phyloP scores from a whole-genome alignment of 2,113 vertebrate genomes.

The Riparia riparia region DNA sequence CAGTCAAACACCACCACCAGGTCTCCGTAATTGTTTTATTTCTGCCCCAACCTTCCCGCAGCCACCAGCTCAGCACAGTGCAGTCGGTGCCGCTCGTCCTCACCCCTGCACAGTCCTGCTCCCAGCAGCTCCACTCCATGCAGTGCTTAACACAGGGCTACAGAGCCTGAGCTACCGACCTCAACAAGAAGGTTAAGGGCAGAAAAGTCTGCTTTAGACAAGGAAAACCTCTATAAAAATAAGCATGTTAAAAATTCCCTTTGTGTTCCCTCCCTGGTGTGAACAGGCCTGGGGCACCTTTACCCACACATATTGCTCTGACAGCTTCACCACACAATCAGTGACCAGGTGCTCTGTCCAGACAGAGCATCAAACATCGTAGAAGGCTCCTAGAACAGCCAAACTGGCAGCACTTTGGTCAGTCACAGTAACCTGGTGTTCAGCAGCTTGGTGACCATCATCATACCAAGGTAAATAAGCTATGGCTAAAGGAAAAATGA shows the following conservation, averaged over 20 bases:
- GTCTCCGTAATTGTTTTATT: background rate
- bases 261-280: background rate
- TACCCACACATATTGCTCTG: background rate
- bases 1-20: background rate
- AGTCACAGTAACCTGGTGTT: constrained; percentile 23
- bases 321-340: background rate
- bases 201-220: background rate
- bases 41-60: background rate
- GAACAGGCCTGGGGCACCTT: background rate
- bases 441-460: background rate
- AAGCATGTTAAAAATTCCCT: constrained; percentile 36
- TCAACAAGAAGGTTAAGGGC: background rate
- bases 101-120: background rate
- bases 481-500: background rate
- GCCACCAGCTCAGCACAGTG: background rate
- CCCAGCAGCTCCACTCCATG: background rate
- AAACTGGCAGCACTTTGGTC: constrained; percentile 43
- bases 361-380: background rate
- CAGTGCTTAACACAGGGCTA: background rate
- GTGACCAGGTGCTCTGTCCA: background rate
- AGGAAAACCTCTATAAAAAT: constrained; percentile 11
- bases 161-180: background rate
- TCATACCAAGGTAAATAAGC: background rate
- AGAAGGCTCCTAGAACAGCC: constrained; percentile 13
- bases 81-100: background rate